Evolutionary conservation across 2,113 vertebrate genomes (phyloP).

Genomic region (Tamias sibiricus): DNA sequence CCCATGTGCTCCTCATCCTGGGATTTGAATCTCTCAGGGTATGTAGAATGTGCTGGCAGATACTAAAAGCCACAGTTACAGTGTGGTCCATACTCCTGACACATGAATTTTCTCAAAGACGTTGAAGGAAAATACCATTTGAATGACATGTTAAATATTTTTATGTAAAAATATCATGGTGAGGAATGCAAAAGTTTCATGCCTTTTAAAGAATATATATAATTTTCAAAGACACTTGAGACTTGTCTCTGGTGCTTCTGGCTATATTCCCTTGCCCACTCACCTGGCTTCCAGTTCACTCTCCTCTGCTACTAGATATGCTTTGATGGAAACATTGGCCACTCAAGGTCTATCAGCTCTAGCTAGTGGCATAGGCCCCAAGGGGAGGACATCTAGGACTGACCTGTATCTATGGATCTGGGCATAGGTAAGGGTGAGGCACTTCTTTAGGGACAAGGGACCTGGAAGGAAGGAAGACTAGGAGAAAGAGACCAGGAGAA

Average conservation of each 20-base stretch:
- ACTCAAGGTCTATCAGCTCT: not conserved
- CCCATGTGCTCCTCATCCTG: not conserved
- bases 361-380: not conserved
- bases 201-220: not conserved
- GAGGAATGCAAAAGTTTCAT: not conserved
- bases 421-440: not conserved
- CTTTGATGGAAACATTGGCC: not conserved
- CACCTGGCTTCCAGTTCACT: not conserved
- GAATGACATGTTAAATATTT: not conserved
- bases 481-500: not conserved
- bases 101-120: constrained; percentile 39
- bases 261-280: not conserved
- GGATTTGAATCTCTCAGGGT: not conserved
- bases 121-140: not conserved
- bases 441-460: not conserved
- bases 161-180: not conserved
- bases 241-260: not conserved
- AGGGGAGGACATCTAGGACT: not conserved
- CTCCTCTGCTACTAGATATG: not conserved
- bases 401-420: not conserved
- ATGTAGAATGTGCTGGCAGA: not conserved
- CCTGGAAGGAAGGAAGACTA: not conserved
- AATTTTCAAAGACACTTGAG: constrained; percentile 48
- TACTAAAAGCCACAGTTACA: not conserved
- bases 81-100: not conserved